Evolutionary conservation across 2,113 vertebrate species (phyloP).

Genomic region (Nanorana parkeri): DNA sequence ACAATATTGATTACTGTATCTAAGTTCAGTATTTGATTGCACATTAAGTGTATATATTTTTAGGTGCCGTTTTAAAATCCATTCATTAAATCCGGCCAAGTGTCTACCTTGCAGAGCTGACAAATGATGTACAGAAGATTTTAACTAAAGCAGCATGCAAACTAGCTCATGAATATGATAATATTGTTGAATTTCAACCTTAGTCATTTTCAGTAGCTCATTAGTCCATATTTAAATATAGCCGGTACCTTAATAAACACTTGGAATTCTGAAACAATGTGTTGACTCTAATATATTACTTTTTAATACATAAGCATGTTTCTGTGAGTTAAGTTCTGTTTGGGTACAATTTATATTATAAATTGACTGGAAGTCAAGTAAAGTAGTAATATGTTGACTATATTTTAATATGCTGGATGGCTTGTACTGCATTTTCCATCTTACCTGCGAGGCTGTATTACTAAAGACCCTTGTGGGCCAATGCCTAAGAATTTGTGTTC

Average conservation of each 20-base stretch:
- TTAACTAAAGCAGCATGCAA: constrained; percentile 34
- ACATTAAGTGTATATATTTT: constrained; percentile 3
- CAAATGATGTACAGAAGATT: constrained; percentile 18
- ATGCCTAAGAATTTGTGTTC: too few species aligned
- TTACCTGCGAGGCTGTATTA: too few species aligned
- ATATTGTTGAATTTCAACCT: constrained; percentile 12
- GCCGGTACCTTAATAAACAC: not conserved
- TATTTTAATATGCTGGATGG: too few species aligned
- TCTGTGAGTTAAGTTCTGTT: too few species aligned
- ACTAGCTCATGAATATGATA: constrained; percentile 45
- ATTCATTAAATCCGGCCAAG: constrained; percentile 25
- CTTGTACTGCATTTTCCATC: too few species aligned
- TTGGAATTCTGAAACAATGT: too few species aligned
- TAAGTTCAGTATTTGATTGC: constrained; percentile 12
- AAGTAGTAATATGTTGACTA: too few species aligned
- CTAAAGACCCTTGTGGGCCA: too few species aligned
- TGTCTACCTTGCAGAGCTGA: constrained; percentile 9
- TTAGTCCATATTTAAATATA: constrained; percentile 20
- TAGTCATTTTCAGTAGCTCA: constrained; percentile 5
- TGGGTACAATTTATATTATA: too few species aligned
- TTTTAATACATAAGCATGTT: too few species aligned
- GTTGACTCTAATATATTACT: too few species aligned
- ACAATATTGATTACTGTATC: not conserved
- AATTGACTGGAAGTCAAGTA: too few species aligned
- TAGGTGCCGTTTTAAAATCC: constrained; percentile 2